Conservation (phyloP, 2,888 invertebrate genomes). For the Biston stratarius region DNA sequence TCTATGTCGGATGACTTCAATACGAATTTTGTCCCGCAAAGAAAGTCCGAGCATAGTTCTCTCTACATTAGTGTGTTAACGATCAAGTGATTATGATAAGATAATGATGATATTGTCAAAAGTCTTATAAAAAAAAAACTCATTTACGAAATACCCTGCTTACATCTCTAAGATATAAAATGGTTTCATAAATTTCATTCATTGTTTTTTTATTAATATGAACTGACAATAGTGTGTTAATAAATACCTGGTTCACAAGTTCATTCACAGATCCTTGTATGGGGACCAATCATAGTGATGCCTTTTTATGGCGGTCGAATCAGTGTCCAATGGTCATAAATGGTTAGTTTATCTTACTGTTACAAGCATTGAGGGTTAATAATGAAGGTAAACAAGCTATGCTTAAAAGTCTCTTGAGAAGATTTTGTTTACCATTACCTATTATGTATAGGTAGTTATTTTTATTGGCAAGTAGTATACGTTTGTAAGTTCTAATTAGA, state of each 20-base stretch:
- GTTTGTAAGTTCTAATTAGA: too few relatives aligned
- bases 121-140: background rate
- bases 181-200: too few relatives aligned
- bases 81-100: too few relatives aligned
- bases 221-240: conserved; percentile 55
- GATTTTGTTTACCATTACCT: background rate
- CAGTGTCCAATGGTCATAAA: conserved; percentile 60
- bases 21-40: too few relatives aligned
- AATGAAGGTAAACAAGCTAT: conserved; percentile 27
- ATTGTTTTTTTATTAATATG: conserved; percentile 29
- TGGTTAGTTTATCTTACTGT: conserved; percentile 57
- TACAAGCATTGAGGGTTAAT: conserved; percentile 6
- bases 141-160: background rate
- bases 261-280: conserved; percentile 65
- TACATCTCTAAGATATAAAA: conserved; percentile 40
- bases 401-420: conserved; percentile 1
- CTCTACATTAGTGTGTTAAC: background rate
- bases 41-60: too few relatives aligned
- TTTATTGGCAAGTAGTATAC: too few relatives aligned
- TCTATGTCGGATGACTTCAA: too few relatives aligned
- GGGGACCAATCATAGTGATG: conserved; percentile 52
- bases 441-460: background rate
- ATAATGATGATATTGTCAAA: conserved; percentile 3
- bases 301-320: conserved; percentile 59
- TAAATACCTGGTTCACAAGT: too few relatives aligned